Evolutionary conservation across 1,140 invertebrate species (phyloP).

Genomic region (Tetramorium parvispinum): DNA sequence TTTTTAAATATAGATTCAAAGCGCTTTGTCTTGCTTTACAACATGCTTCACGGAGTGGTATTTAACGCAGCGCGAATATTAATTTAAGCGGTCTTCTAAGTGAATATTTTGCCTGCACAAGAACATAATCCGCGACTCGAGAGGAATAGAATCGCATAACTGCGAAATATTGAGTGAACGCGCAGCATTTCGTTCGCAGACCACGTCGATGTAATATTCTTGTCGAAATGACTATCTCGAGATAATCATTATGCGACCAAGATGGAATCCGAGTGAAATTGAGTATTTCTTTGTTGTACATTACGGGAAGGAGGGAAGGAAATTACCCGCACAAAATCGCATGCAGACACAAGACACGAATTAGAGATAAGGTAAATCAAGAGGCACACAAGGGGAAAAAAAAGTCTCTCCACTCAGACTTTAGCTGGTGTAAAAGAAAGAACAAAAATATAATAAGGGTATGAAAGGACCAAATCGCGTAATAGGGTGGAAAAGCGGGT

Average conservation of each 20-base stretch:
- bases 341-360: not conserved
- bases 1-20: not conserved
- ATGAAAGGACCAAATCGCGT: not conserved
- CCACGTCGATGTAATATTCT: not conserved
- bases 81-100: not conserved
- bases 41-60: not conserved
- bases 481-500: slow-evolving; percentile 29
- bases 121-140: not conserved
- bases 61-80: not conserved
- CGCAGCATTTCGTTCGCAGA: not conserved
- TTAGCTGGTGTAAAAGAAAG: not conserved
- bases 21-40: not conserved
- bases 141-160: not conserved
- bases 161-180: not conserved
- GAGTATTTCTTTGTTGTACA: not conserved
- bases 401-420: not conserved
- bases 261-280: not conserved
- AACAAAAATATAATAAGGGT: not conserved
- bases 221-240: not conserved
- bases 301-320: not conserved
- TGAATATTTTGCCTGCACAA: not conserved
- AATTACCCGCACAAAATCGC: not conserved
- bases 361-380: not conserved
- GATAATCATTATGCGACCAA: not conserved
- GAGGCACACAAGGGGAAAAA: not conserved